phyloP scores from a whole-genome alignment of 2,797 vertebrate species.

The Limnodromus scolopaceus region DNA sequence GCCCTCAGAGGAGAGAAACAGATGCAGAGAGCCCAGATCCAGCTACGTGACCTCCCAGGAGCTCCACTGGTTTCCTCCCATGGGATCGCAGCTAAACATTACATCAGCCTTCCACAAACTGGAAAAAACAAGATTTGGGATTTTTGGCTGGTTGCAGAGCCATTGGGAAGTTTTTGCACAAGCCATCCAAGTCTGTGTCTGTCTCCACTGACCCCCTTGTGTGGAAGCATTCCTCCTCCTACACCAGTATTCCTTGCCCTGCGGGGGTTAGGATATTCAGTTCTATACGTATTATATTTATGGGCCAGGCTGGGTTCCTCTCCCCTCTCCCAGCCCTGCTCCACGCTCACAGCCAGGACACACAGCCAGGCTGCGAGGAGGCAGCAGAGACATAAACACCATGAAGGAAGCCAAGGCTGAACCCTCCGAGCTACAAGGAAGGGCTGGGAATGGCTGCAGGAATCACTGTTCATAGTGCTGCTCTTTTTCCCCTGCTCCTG shows the following conservation, averaged over 20 bases:
- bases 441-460: not conserved
- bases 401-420: too few species aligned
- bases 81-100: not conserved
- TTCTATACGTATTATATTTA: accelerated
- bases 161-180: not conserved
- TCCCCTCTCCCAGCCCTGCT: not conserved
- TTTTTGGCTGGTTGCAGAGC: not conserved
- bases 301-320: not conserved
- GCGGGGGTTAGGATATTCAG: accelerated
- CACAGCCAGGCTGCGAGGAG: not conserved
- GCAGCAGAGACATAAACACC: too few species aligned
- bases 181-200: accelerated
- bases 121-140: not conserved
- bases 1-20: not conserved
- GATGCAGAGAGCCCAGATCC: not conserved
- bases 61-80: not conserved
- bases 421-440: not conserved
- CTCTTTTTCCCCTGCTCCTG: not conserved
- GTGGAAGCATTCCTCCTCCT: not conserved
- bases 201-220: not conserved
- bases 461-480: not conserved
- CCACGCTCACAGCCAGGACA: not conserved
- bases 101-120: not conserved
- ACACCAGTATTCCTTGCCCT: not conserved
- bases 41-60: not conserved